These are phyloP conservation scores for Cynocephalus volans DNA, from an alignment of 2,113 vertebrate genomes.

Conservation along the genomic window DNA sequence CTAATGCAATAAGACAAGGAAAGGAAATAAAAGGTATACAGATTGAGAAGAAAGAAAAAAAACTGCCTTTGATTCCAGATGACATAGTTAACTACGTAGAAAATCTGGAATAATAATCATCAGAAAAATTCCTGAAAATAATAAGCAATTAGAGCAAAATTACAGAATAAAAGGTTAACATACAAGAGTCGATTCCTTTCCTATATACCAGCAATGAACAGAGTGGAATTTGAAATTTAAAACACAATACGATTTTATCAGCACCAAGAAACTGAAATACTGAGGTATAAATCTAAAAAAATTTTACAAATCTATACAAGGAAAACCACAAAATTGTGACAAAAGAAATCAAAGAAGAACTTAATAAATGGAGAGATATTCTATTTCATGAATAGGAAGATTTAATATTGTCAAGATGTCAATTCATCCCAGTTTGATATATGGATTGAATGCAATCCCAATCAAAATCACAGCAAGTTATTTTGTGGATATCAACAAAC, in stretches of 20 bases:
- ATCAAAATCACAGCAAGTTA: neutral
- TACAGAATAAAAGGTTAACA: neutral
- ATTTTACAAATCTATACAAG: neutral
- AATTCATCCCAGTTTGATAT: neutral
- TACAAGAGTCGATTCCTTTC: neutral
- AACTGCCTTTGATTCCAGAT: neutral
- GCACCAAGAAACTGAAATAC: neutral
- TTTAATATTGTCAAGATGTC: neutral
- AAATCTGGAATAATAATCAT: neutral
- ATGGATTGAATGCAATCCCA: neutral
- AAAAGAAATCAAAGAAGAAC: neutral
- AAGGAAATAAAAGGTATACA: neutral
- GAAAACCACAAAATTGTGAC: neutral
- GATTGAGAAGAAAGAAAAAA: neutral
- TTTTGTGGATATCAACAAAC: neutral
- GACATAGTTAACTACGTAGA: neutral
- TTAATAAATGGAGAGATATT: neutral
- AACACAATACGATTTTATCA: neutral
- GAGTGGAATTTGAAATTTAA: neutral
- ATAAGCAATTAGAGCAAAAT: neutral
- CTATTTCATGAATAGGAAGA: neutral
- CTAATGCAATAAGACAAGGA: neutral
- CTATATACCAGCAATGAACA: neutral
- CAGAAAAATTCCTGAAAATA: neutral
- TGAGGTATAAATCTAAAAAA: neutral